phyloP scores from a whole-genome alignment of 2,113 vertebrate genomes.

The Brachionichthys hirsutus region DNA sequence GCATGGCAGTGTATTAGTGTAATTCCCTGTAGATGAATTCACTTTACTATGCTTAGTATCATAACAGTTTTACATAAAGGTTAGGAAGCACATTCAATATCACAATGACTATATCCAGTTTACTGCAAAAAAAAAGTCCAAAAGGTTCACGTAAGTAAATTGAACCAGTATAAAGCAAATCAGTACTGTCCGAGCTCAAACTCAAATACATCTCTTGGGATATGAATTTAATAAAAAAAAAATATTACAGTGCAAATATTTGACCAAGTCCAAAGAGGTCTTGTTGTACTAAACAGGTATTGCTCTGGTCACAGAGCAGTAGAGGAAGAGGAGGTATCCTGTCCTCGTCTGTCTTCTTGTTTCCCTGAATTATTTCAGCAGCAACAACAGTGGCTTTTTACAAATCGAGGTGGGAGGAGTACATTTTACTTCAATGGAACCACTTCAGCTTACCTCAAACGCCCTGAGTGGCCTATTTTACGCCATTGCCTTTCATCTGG shows the following conservation, averaged over 20 bases:
- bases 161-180: background rate
- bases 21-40: background rate
- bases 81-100: background rate
- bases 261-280: background rate
- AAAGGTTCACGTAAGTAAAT: background rate
- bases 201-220: background rate
- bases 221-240: background rate
- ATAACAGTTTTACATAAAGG: conserved; percentile 1
- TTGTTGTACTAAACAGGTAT: background rate
- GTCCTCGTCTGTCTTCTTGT: background rate
- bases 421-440: conserved; percentile 5
- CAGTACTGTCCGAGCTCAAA: background rate
- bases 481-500: background rate
- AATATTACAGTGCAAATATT: background rate
- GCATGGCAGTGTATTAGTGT: conserved; percentile 2
- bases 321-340: conserved; percentile 4
- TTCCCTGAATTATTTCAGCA: too few species aligned
- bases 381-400: background rate
- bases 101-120: background rate
- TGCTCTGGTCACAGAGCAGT: background rate
- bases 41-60: background rate
- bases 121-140: background rate
- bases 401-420: conserved; percentile 1
- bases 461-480: background rate
- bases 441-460: conserved; percentile 4